Conservation (phyloP, 2,888 invertebrate genomes). For the Scaptomyza flava region DNA sequence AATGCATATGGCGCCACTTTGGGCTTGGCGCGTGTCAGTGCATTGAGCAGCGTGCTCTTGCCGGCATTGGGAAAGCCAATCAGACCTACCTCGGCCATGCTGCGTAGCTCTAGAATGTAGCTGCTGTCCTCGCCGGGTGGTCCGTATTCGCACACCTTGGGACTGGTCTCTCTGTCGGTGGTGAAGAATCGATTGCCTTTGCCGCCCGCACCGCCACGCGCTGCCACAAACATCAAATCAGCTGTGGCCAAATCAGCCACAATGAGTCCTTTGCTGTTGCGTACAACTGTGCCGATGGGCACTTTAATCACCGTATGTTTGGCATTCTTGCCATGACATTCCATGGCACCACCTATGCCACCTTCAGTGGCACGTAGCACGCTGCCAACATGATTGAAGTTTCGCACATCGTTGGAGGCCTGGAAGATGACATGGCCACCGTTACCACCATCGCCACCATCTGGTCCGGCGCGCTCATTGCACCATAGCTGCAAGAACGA, state of each 20-base stretch:
- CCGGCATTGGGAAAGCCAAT: slow-evolving; percentile 97
- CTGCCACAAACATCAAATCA: slow-evolving; percentile 94
- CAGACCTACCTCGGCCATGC: slow-evolving; percentile 98
- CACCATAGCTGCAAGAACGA: slow-evolving; percentile 93
- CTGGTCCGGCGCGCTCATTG: slow-evolving; percentile 94
- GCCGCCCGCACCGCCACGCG: slow-evolving; percentile 98
- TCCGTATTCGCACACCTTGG: slow-evolving; percentile 92
- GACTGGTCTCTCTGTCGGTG: slow-evolving; percentile 91
- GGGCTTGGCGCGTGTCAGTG: slow-evolving; percentile 93
- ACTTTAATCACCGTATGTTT: slow-evolving; percentile 89
- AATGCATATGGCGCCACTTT: slow-evolving; percentile 97
- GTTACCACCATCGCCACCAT: slow-evolving; percentile 95
- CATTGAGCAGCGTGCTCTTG: slow-evolving; percentile 94
- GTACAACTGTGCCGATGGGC: slow-evolving; percentile 92
- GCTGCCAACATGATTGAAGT: slow-evolving; percentile 88
- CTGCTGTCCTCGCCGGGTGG: slow-evolving; percentile 91
- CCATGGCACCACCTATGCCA: slow-evolving; percentile 89
- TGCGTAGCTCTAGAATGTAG: slow-evolving; percentile 93
- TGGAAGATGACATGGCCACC: slow-evolving; percentile 96
- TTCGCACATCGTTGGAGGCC: slow-evolving; percentile 89
- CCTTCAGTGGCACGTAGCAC: slow-evolving; percentile 89
- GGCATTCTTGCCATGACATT: slow-evolving; percentile 93
- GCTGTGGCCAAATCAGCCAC: slow-evolving; percentile 89
- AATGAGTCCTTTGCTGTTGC: slow-evolving; percentile 85
- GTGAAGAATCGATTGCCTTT: slow-evolving; percentile 97